Percentiles rank a stretch among this genome's conserved stretches.
phyloP scores from a whole-genome alignment of 2,113 vertebrate genomes.

The Origma solitaria region DNA sequence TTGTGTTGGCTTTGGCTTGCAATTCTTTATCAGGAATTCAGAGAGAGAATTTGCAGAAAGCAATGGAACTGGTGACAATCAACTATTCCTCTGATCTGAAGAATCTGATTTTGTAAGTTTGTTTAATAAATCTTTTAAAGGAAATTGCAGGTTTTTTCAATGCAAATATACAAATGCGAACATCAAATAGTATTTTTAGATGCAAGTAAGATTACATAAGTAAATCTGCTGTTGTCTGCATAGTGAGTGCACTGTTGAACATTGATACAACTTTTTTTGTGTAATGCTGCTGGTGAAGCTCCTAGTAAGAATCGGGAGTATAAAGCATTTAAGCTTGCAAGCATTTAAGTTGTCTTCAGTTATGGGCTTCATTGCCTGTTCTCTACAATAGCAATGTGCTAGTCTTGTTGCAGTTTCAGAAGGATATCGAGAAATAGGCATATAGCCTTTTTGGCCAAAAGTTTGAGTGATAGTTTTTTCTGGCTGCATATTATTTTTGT shows the following conservation, averaged over 20 bases:
- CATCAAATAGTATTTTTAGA: neutral
- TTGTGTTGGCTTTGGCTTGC: conserved; percentile 96
- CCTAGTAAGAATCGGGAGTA: neutral
- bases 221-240: neutral
- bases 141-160: neutral
- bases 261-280: neutral
- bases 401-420: neutral
- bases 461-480: neutral
- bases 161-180: neutral
- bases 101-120: conserved; percentile 97
- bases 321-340: too few species aligned
- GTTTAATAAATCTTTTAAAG: neutral
- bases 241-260: neutral
- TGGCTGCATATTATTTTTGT: neutral
- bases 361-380: neutral
- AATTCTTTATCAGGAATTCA: conserved; percentile 99
- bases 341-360: neutral
- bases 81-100: conserved; percentile 99
- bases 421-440: neutral
- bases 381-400: neutral
- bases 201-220: neutral
- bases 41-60: conserved; percentile 98
- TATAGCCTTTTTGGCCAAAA: neutral
- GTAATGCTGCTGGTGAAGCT: neutral
- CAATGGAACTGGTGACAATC: conserved; percentile 98